These are phyloP conservation scores for Dendrolimus punctatus DNA, from an alignment of 1,140 invertebrate species.

Conservation along the genomic window DNA sequence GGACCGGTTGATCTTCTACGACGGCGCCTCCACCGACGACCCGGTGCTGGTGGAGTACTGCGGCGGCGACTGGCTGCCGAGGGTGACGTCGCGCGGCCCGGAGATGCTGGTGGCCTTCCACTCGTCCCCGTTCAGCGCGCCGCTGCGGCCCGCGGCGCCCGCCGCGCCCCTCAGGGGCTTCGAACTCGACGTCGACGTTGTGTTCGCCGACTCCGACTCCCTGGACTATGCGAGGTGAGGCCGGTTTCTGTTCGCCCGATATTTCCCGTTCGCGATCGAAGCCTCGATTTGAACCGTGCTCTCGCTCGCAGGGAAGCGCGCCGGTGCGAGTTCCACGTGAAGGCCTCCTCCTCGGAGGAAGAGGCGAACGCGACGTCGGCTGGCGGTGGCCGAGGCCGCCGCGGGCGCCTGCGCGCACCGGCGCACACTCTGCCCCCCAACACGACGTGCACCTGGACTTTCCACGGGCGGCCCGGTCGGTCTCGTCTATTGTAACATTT, in stretches of 20 bases:
- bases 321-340: conserved; percentile 81
- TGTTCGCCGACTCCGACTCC: conserved; percentile 86
- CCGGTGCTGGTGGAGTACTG: conserved; percentile 89
- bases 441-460: conserved; percentile 89
- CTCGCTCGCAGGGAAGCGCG: conserved; percentile 45
- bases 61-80: conserved; percentile 86
- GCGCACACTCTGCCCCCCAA: conserved; percentile 88
- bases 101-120: conserved; percentile 90
- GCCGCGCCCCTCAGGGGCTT: conserved; percentile 80
- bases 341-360: conserved; percentile 73
- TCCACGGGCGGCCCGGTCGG: conserved; percentile 78
- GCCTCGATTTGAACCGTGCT: neutral
- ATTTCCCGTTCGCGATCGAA: neutral
- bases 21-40: conserved; percentile 85
- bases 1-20: conserved; percentile 89
- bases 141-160: conserved; percentile 71
- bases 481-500: neutral
- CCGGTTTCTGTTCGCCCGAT: neutral
- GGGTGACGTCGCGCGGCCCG: conserved; percentile 81
- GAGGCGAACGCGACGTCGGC: conserved; percentile 57
- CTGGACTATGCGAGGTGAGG: conserved; percentile 65
- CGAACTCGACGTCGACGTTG: conserved; percentile 89
- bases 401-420: conserved; percentile 80
- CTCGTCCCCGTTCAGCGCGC: conserved; percentile 83
- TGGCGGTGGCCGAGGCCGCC: conserved; percentile 35